These are phyloP conservation scores for Coptodon rendalli DNA, from an alignment of 2,113 vertebrate species.

Conservation along the genomic window DNA sequence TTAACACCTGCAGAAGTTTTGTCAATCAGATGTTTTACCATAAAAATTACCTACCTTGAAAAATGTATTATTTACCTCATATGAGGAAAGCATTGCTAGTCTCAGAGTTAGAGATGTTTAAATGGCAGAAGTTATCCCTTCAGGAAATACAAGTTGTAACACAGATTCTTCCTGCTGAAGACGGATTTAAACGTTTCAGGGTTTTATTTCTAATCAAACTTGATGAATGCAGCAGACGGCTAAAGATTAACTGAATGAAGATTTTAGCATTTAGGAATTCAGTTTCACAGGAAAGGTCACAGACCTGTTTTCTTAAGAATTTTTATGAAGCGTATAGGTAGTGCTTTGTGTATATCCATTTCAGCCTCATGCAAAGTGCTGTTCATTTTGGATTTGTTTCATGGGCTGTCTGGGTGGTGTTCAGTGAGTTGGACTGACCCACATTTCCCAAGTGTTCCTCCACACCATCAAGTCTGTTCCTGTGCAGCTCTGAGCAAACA, in stretches of 20 bases:
- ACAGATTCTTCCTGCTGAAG: background rate
- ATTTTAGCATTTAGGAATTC: slow-evolving; percentile 19
- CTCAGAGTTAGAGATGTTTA: background rate
- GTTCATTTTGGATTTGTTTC: slow-evolving; percentile 53
- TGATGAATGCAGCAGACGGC: slow-evolving; percentile 13
- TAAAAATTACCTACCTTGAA: fast-evolving
- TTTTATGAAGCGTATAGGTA: slow-evolving; percentile 32
- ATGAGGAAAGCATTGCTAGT: background rate
- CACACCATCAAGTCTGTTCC: slow-evolving; percentile 24
- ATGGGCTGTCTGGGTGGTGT: slow-evolving; percentile 27
- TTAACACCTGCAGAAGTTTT: background rate
- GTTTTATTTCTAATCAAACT: slow-evolving; percentile 7
- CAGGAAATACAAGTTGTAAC: background rate
- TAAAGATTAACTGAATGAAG: background rate
- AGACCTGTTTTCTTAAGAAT: slow-evolving; percentile 28
- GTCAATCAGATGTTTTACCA: background rate
- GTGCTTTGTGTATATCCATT: slow-evolving; percentile 56
- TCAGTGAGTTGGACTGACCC: slow-evolving; percentile 35
- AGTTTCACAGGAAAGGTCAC: slow-evolving; percentile 49
- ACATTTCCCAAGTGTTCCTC: slow-evolving; percentile 35
- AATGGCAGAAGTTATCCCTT: background rate
- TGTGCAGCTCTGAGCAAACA: background rate
- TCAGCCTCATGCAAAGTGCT: slow-evolving; percentile 50
- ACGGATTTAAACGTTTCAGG: background rate
- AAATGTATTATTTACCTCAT: background rate